Evolutionary conservation across 2,888 invertebrate species (phyloP).

Genomic region (Geophilus truncorum): DNA sequence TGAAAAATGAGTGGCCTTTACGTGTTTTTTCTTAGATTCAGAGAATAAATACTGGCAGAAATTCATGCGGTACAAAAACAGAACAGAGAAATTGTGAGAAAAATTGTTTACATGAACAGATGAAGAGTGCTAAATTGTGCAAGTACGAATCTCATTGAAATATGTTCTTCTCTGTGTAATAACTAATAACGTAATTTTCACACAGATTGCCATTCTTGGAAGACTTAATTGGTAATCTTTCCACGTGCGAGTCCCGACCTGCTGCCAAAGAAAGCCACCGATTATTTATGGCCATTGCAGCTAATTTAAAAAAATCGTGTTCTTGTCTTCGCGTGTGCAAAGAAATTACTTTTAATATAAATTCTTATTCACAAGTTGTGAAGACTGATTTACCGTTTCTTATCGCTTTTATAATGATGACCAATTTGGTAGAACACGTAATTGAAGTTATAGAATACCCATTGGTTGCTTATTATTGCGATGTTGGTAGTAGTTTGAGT

Average conservation of each 20-base stretch:
- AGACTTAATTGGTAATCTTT: background rate
- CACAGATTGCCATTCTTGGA: background rate
- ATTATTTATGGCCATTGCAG: background rate
- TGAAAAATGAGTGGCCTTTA: too few species aligned
- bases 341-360: background rate
- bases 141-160: too few species aligned
- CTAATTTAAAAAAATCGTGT: background rate
- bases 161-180: too few species aligned
- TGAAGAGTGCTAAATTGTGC: too few species aligned
- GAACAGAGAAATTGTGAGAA: too few species aligned
- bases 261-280: background rate
- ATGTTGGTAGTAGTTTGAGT: slow-evolving; percentile 30
- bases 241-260: background rate
- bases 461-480: slow-evolving; percentile 12
- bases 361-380: background rate
- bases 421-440: background rate
- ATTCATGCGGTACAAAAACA: too few species aligned
- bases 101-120: too few species aligned
- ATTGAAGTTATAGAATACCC: background rate
- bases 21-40: too few species aligned
- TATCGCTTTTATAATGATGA: background rate
- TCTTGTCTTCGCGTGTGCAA: background rate
- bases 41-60: too few species aligned
- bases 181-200: too few species aligned
- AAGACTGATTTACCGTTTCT: background rate